Conservation (phyloP, 2,888 invertebrate species). For the Thecocarcelia acutangulata region DNA sequence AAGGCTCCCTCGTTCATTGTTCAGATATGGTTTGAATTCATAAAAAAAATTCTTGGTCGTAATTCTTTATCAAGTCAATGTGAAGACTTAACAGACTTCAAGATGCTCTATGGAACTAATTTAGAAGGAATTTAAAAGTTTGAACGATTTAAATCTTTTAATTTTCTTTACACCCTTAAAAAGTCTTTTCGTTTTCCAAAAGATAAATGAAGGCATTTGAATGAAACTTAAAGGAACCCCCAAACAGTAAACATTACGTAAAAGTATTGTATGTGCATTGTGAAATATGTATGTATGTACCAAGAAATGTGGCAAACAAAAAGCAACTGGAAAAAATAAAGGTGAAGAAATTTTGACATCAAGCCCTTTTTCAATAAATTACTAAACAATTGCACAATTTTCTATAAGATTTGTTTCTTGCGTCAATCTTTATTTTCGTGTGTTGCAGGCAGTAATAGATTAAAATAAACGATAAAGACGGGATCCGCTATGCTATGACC, state of each 20-base stretch:
- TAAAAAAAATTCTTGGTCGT: too few relatives aligned
- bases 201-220: slow-evolving; percentile 60
- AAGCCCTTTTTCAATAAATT: slow-evolving; percentile 76
- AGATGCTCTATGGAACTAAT: too few relatives aligned
- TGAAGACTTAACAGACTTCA: too few relatives aligned
- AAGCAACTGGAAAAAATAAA: slow-evolving; percentile 34
- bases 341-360: slow-evolving; percentile 56
- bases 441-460: slow-evolving; percentile 36
- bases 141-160: slow-evolving; percentile 4
- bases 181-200: slow-evolving; percentile 12
- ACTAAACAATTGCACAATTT: slow-evolving; percentile 78
- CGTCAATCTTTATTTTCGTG: slow-evolving; percentile 14
- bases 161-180: background rate
- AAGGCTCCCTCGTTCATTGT: too few relatives aligned
- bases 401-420: slow-evolving; percentile 44
- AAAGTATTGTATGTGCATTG: too few relatives aligned
- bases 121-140: too few relatives aligned
- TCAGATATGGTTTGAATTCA: too few relatives aligned
- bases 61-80: too few relatives aligned
- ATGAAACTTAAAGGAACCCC: slow-evolving; percentile 7
- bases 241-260: background rate
- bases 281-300: slow-evolving; percentile 18
- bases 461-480: slow-evolving; percentile 23
- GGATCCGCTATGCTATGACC: slow-evolving; percentile 56
- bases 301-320: slow-evolving; percentile 24